Evolutionary conservation across 2,888 invertebrate species (phyloP), one percentile per base, ranked within the genome.

Genomic region (Hecatera dysodea): DNA sequence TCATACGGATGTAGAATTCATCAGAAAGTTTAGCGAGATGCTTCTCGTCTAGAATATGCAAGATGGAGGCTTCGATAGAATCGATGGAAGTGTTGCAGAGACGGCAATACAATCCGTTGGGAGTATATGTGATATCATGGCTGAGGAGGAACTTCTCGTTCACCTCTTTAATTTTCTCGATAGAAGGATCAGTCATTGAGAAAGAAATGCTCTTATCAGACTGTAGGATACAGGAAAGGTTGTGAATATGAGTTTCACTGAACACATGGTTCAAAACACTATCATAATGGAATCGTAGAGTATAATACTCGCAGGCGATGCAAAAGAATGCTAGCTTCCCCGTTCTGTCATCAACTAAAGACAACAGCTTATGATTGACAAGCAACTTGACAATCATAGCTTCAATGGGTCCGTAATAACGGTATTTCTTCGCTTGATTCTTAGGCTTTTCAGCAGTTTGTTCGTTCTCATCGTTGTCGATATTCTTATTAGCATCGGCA

Each of bases 281-380:
- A 73, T 96, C 96, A 69, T 96, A 96, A 46, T 95, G 91, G 84
- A 96, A 96, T 70, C 96, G 85, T 5, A 96, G 85, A 0, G 95
- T 96, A 67, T 96, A 96, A 72, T 95, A 96, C 81, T 96, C 96
- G 83, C 96, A 96, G 0, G 94, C 92, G 80, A 95, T 93, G 85
- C 96, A 96, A 81, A 96, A 96, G 85, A 96, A 96, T 0, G 96
- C 96, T 1, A 95, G 85, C 68, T 96, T 96, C 0, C 96, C 96
- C 0, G 96, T 95, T 29, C 96, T 91, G 67, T 96, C 96, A 67
- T 96, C 96, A 0, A 94, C 91, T 24, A 96, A 75, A 0, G 95
- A 92, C 69, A 96, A 50, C 1, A 96, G 68, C 68, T 95, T 96
- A 70, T 96, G 96, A 48, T 94, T 93, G 0, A 85, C 84, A 0